These are phyloP conservation scores for Xylota sylvarum DNA, from an alignment of 2,888 invertebrate species.

Conservation along the genomic window DNA sequence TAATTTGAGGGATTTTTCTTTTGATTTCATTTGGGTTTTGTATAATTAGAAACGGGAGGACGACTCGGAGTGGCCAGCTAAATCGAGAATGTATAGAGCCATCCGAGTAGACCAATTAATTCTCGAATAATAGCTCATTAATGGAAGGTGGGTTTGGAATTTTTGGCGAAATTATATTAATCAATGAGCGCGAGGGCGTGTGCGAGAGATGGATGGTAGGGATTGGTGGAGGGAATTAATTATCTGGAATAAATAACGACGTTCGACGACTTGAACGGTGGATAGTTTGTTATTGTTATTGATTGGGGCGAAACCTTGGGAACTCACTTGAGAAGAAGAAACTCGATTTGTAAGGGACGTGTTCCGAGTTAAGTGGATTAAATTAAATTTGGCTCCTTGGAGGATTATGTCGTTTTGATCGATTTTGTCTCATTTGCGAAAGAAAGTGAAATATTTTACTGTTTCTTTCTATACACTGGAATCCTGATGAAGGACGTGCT, in stretches of 20 bases:
- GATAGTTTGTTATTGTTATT: slow-evolving; percentile 10
- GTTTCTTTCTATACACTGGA: background rate
- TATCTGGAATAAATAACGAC: slow-evolving; percentile 23
- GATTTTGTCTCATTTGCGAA: slow-evolving; percentile 12
- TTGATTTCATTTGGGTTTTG: slow-evolving; percentile 20
- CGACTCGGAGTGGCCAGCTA: background rate
- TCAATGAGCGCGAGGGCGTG: slow-evolving; percentile 3
- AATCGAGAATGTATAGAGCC: slow-evolving; percentile 3
- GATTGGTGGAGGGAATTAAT: slow-evolving; percentile 22
- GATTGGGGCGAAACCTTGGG: slow-evolving; percentile 4
- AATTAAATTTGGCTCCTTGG: slow-evolving; percentile 9
- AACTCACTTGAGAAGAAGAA: background rate
- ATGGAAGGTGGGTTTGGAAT: background rate
- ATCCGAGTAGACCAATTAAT: slow-evolving; percentile 13
- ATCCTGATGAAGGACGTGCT: background rate
- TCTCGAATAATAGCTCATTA: slow-evolving; percentile 26
- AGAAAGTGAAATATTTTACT: slow-evolving; percentile 2
- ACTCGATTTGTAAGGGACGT: slow-evolving; percentile 1
- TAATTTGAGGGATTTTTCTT: slow-evolving; percentile 39
- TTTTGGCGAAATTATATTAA: slow-evolving; percentile 35
- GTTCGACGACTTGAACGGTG: background rate
- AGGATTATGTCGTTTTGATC: background rate
- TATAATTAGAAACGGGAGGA: slow-evolving; percentile 22
- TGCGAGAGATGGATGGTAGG: background rate
- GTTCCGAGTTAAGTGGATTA: slow-evolving; percentile 7